These are phyloP conservation scores for Eumaeus atala DNA, from an alignment of 1,140 invertebrate genomes.

Conservation along the genomic window DNA sequence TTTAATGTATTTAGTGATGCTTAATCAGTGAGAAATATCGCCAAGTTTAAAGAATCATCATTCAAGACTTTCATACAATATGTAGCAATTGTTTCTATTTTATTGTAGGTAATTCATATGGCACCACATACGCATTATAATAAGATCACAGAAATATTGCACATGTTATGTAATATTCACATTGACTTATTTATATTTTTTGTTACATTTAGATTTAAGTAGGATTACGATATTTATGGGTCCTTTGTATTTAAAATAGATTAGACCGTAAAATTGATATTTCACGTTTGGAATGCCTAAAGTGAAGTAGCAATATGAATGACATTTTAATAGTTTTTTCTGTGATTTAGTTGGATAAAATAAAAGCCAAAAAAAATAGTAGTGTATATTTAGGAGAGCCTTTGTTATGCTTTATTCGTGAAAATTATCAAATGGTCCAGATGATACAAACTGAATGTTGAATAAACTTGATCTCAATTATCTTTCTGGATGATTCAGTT, in stretches of 20 bases:
- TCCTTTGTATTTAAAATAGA: conserved; percentile 33
- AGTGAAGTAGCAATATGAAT: conserved; percentile 11
- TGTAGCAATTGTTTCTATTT: conserved; percentile 27
- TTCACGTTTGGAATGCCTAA: conserved; percentile 20
- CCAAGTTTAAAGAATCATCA: neutral
- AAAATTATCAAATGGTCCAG: conserved; percentile 22
- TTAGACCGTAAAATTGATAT: conserved; percentile 23
- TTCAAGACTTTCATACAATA: conserved; percentile 11
- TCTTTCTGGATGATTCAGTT: conserved; percentile 63
- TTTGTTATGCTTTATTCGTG: conserved; percentile 26
- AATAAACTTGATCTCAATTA: conserved; percentile 58
- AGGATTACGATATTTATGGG: conserved; percentile 41
- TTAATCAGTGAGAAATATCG: neutral
- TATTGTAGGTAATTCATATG: conserved; percentile 36
- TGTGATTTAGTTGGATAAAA: conserved; percentile 66
- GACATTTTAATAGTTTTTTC: conserved; percentile 35
- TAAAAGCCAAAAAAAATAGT: conserved; percentile 61
- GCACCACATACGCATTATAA: conserved; percentile 42
- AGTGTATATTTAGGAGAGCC: conserved; percentile 24
- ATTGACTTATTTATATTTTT: conserved; percentile 69
- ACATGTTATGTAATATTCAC: conserved; percentile 70
- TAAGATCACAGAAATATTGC: conserved; percentile 59
- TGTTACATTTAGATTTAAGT: conserved; percentile 64
- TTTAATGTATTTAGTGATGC: conserved; percentile 3
- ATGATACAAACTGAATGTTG: conserved; percentile 20